Base-by-base conservation (phyloP, 2,797 vertebrate species). In the Margarornis squamiger region DNA sequence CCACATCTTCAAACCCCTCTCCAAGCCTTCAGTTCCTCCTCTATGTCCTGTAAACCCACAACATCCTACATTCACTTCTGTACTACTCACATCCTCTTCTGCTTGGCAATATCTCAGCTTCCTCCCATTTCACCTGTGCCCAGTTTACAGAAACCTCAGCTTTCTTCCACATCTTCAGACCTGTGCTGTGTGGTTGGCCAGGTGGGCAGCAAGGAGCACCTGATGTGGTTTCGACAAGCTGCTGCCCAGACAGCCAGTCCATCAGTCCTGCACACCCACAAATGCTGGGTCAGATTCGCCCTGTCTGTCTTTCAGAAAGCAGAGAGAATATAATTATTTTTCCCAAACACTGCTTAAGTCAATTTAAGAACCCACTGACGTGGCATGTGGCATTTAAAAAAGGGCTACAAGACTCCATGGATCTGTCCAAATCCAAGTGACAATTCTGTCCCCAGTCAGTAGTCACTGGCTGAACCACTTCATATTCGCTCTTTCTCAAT, bases 1-100 rank as follows among this genome's bases (percentile, higher is more conserved):
- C 36, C 27, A 16, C 0, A 0, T 39, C 46, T 65, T 48, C 24
- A 34, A 52, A n/a, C 10, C 23, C 9, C 3, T 15, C 3, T 87
- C n/a, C 46, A 48, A 70, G 17, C 10, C 43, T 61, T 57, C 55
- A 36, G 1, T 45, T 51, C 55, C 34, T 88, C 14, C 59, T 54
- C 23, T 30, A 3, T 61, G 27, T 38, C 39, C 51, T 20, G 32
- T 5, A 76, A 73, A 38, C 12, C 8, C 67, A n/a, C 51, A 57
- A 16, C 6, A 70, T 27, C 52, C n/a, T 46, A 29, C 4, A 3
- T 34, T 30, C 2, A 24, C 20, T 89, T 86, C 54, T 86, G 59
- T n/a, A 12, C 63, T 72, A 13, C 34, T 65, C 8, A 1, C 5
- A 46, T 27, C 21, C 7, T 32, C 10, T 68, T 88, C 84, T 72